Evolutionary conservation across 2,888 invertebrate species (phyloP).

Genomic region (Netelia melanura): DNA sequence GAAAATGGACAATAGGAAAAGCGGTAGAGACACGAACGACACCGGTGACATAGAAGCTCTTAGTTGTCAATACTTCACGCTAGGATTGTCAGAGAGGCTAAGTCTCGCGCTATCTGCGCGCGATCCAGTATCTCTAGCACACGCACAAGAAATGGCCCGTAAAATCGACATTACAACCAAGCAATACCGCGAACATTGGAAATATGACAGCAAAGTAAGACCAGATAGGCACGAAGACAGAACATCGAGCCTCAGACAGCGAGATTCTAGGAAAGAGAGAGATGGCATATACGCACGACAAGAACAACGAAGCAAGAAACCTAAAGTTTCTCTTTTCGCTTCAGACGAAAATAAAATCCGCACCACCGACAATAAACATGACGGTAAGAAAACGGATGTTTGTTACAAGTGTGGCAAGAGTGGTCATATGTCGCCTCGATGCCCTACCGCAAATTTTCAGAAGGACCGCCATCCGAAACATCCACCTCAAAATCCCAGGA

Average conservation of each 20-base stretch:
- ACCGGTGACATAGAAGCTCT: slow-evolving; percentile 13
- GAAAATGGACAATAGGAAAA: slow-evolving; percentile 6
- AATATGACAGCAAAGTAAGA: background rate
- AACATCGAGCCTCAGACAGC: background rate
- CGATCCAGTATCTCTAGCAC: slow-evolving; percentile 4
- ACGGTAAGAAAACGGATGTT: slow-evolving; percentile 16
- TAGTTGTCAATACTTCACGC: slow-evolving; percentile 13
- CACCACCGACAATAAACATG: slow-evolving; percentile 11
- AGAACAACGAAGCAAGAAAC: slow-evolving; percentile 7
- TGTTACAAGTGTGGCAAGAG: slow-evolving; percentile 16
- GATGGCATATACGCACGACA: slow-evolving; percentile 3
- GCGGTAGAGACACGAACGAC: slow-evolving; percentile 6
- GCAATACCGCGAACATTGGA: slow-evolving; percentile 3
- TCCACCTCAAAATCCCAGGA: slow-evolving; percentile 7
- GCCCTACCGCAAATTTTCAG: slow-evolving; percentile 2
- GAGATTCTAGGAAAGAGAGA: background rate
- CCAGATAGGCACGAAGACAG: background rate
- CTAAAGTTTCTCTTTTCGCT: background rate
- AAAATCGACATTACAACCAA: background rate
- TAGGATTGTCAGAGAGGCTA: slow-evolving; percentile 5
- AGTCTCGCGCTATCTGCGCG: slow-evolving; percentile 9
- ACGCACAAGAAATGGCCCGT: background rate
- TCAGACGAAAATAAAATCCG: slow-evolving; percentile 11
- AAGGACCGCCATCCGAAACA: background rate
- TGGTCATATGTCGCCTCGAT: slow-evolving; percentile 8